Percentiles rank a stretch among this genome's conserved stretches.
Conservation (phyloP, 2,113 vertebrate species). For the Marcusenius ussheri region DNA sequence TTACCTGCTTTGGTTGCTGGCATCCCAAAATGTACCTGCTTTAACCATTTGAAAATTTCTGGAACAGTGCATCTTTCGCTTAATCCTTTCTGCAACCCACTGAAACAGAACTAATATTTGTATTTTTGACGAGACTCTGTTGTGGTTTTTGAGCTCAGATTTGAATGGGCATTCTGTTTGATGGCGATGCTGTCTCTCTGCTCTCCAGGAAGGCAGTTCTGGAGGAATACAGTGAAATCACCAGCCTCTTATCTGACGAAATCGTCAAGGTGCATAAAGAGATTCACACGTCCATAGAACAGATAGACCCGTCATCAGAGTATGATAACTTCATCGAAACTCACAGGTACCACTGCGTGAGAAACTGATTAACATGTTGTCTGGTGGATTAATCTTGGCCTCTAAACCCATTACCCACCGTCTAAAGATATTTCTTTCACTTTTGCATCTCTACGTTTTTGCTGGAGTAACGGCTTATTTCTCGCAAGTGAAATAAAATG, state of each 20-base stretch:
- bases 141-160: background rate
- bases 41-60: background rate
- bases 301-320: conserved; percentile 82
- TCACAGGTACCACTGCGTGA: conserved; percentile 66
- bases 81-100: background rate
- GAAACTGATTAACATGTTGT: background rate
- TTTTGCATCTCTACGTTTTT: background rate
- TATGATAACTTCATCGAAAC: conserved; percentile 87
- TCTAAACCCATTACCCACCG: background rate
- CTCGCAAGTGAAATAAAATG: background rate
- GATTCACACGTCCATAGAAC: conserved; percentile 78
- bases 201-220: conserved; percentile 78
- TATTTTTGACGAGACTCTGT: background rate
- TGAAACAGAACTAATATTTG: background rate
- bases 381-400: background rate
- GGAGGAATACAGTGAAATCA: conserved; percentile 93
- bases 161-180: background rate
- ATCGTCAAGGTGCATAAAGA: conserved; percentile 89
- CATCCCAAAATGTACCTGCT: background rate
- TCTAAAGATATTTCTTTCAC: background rate
- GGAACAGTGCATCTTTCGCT: background rate
- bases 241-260: conserved; percentile 86
- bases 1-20: background rate
- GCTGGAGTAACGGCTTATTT: background rate
- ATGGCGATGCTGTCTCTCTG: background rate